Conservation (phyloP, 2,113 vertebrate species). For the Anseranas semipalmata region DNA sequence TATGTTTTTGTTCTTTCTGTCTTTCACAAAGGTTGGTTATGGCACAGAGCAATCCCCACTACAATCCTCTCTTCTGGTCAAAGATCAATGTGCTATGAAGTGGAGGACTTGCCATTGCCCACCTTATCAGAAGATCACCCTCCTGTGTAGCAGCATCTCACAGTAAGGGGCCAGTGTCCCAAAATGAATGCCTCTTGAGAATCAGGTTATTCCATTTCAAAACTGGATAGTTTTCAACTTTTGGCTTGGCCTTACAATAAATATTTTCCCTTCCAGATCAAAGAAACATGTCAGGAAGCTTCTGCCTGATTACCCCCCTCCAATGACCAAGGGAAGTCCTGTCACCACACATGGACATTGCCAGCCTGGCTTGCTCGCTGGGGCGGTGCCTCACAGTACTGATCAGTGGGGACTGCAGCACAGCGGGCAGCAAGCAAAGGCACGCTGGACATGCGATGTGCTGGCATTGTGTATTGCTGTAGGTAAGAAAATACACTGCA, state of each 20-base stretch:
- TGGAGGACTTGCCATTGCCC: not conserved
- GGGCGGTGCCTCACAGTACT: not conserved
- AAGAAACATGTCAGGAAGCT: not conserved
- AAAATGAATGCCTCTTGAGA: not conserved
- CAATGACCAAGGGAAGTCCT: not conserved
- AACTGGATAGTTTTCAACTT: not conserved
- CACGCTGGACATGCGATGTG: not conserved
- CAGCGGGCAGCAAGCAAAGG: not conserved
- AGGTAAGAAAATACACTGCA: not conserved
- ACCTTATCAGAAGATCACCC: too few species aligned
- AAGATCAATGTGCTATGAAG: not conserved
- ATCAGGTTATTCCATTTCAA: not conserved
- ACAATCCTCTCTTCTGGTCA: not conserved
- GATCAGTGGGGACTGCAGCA: not conserved
- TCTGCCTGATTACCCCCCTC: not conserved
- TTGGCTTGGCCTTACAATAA: not conserved
- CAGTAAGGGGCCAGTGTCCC: not conserved
- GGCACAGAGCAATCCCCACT: not conserved
- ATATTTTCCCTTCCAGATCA: not conserved
- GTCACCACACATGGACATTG: too few species aligned
- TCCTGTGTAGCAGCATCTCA: not conserved
- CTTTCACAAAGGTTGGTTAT: not conserved
- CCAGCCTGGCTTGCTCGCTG: not conserved
- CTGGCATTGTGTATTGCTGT: not conserved
- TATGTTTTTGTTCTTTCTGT: not conserved